These are phyloP conservation scores for Hemitrygon akajei DNA, from an alignment of 2,797 vertebrate genomes.

Conservation along the genomic window DNA sequence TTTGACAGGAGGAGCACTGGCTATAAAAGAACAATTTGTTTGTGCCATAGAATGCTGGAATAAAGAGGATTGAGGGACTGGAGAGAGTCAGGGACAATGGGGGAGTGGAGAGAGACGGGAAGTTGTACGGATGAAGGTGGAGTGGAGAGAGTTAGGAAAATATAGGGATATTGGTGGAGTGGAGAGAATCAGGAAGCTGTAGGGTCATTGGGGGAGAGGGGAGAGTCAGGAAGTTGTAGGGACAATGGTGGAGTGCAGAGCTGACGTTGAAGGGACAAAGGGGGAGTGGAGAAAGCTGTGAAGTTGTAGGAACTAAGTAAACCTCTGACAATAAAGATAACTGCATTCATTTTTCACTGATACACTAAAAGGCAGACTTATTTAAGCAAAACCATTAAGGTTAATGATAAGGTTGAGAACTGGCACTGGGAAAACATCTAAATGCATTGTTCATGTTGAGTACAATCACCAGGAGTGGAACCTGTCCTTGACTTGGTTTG, in stretches of 20 bases:
- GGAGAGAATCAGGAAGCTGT: too few species aligned
- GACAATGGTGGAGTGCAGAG: too few species aligned
- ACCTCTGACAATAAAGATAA: constrained; percentile 51
- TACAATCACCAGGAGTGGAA: constrained; percentile 56
- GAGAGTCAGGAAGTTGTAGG: too few species aligned
- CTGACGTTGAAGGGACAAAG: too few species aligned
- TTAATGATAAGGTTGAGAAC: constrained; percentile 58
- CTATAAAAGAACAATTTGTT: constrained; percentile 62
- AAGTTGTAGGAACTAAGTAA: constrained; percentile 41
- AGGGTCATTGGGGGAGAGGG: too few species aligned
- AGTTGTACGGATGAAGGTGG: too few species aligned
- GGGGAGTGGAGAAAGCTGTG: constrained; percentile 37
- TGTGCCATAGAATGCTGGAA: constrained; percentile 57
- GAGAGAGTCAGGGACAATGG: too few species aligned
- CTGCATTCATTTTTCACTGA: constrained; percentile 57
- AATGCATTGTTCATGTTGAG: constrained; percentile 59
- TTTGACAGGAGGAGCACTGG: constrained; percentile 45
- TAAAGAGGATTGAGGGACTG: constrained; percentile 47
- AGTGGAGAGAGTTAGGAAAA: too few species aligned
- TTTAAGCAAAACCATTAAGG: constrained; percentile 63
- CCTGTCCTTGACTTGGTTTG: constrained; percentile 69
- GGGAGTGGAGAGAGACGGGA: too few species aligned
- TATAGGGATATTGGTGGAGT: too few species aligned
- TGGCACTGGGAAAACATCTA: constrained; percentile 57
- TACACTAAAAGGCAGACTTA: constrained; percentile 55